Base-by-base conservation (phyloP, 2,888 invertebrate species). In the Corythucha ciliata region DNA sequence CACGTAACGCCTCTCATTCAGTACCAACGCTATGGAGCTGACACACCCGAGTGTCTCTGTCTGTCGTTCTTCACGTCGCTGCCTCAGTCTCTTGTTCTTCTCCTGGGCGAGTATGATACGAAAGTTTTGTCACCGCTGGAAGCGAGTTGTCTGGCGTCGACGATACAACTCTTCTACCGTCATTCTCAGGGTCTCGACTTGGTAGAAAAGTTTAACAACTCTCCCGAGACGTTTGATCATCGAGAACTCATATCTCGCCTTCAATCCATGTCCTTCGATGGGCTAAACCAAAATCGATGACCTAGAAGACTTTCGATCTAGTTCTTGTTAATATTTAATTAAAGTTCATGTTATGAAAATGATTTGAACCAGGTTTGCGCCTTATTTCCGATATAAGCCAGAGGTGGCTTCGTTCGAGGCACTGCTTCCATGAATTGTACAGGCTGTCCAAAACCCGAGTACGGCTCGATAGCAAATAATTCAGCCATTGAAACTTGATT, bases 1-100 rank as follows among this genome's bases (percentile, higher is more conserved):
- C 88, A 90, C 66, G 87, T 90, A 66, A 90, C 90, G 2, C 85
- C 90, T 0, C 69, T 91, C 7, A 70, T 89, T 29, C 85, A 85
- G 62, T 91, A 81, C 68, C 90, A 90, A 74, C 52, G 84, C 1
- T 87, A 89, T 63, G 82, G 83, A 63, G 90, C 89, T 68, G 88
- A 89, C 69, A 85, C 90, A 0, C 89, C 90, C 0, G 89, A 89
- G 67, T 88, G 88, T 65, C 71, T 91, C 22, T 84, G 82, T 2
- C 72, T 90, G 63, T 75, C 78, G 2, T 83, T 89, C 67, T 91
- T 84, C 62, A 77, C 79, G 0, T 90, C 91, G 64, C 72, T 87
- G 2, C 73, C 74, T 36, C 87, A 87, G 65, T 81, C 78, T 4
- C 72, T 90, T 34, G 76, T 91, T 10, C 70, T 91, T 29, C 87